Percentiles rank a stretch among this genome's conserved stretches.
These are phyloP conservation scores for Tenualosa thibaudeaui DNA, from an alignment of 2,797 vertebrate genomes.

Conservation along the genomic window DNA sequence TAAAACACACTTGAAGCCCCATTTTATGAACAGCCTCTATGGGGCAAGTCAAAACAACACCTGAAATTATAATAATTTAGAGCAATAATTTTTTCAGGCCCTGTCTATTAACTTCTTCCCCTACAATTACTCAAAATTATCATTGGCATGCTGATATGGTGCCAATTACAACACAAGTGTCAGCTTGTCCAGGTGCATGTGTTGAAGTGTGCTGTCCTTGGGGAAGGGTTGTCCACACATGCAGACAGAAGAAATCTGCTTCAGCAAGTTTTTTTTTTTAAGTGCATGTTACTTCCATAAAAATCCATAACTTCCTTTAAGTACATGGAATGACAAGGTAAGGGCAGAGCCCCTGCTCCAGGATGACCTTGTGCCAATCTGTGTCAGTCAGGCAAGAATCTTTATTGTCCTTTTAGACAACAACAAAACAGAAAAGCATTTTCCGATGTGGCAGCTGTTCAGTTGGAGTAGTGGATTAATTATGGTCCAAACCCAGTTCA, in stretches of 20 bases:
- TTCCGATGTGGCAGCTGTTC: too few species aligned
- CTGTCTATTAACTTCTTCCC: not conserved
- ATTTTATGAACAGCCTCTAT: not conserved
- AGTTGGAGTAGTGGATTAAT: too few species aligned
- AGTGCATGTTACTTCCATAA: not conserved
- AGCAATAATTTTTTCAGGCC: not conserved
- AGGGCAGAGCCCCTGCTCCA: too few species aligned
- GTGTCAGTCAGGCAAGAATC: too few species aligned
- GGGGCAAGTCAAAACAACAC: not conserved
- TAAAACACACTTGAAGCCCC: not conserved
- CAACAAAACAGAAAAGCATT: too few species aligned
- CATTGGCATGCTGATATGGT: not conserved
- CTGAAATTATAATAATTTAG: slow-evolving; percentile 10
- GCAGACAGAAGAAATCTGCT: not conserved
- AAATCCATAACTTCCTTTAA: too few species aligned
- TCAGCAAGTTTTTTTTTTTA: not conserved
- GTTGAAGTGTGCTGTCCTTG: not conserved
- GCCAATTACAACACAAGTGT: not conserved
- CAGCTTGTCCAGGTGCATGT: not conserved
- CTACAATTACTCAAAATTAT: not conserved
- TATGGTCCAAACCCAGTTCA: too few species aligned
- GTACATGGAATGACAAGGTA: too few species aligned
- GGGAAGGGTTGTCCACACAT: not conserved
- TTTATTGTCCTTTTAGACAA: too few species aligned
- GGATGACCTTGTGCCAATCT: too few species aligned